These are phyloP conservation scores for Vultur gryphus DNA, from an alignment of 2,797 vertebrate genomes.

Conservation along the genomic window DNA sequence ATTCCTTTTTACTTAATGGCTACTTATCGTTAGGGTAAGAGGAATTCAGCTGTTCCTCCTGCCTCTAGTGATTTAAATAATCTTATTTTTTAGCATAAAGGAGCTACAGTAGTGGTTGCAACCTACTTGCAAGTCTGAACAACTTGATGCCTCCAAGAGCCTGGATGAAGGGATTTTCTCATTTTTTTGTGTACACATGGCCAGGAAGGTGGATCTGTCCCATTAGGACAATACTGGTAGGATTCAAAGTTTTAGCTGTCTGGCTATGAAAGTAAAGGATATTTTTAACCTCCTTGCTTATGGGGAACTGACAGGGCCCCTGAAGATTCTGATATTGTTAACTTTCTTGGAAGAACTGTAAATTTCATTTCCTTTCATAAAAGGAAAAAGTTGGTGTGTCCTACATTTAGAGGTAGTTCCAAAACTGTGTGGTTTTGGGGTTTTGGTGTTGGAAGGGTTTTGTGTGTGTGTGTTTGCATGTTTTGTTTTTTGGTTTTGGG, in stretches of 20 bases:
- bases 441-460: not conserved
- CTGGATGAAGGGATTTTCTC: not conserved
- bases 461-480: not conserved
- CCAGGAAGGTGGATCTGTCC: not conserved
- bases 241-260: not conserved
- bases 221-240: not conserved
- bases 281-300: not conserved
- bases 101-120: not conserved
- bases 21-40: not conserved
- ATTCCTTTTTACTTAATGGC: not conserved
- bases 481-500: not conserved
- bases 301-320: not conserved
- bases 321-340: not conserved
- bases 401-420: not conserved
- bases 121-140: not conserved
- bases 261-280: not conserved
- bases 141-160: not conserved
- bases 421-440: not conserved
- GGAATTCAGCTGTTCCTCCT: not conserved
- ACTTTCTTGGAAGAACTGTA: not conserved
- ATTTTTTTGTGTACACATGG: not conserved
- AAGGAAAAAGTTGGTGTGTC: not conserved
- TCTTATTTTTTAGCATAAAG: not conserved
- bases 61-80: not conserved
- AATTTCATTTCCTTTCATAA: not conserved